Conservation (phyloP, 1,140 invertebrate species). For the Drosophila nebulosa region DNA sequence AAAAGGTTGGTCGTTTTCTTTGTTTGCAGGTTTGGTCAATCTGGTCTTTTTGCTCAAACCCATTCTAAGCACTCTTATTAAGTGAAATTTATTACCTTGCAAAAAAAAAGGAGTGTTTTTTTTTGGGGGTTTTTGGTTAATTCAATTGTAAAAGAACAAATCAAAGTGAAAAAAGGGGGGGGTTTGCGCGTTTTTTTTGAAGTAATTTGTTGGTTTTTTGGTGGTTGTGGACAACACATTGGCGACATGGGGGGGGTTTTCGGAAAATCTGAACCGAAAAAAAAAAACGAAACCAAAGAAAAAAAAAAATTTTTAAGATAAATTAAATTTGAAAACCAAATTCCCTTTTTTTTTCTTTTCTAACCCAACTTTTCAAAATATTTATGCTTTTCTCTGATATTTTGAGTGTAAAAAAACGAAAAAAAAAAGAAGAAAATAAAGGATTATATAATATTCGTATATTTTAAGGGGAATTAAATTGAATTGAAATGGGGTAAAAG, state of each 20-base stretch:
- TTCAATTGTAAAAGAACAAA: constrained; percentile 36
- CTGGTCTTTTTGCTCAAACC: too few relatives aligned
- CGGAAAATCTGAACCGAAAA: too few relatives aligned
- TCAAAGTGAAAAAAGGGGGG: background rate
- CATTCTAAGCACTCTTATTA: too few relatives aligned
- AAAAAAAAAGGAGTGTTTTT: too few relatives aligned
- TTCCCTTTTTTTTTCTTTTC: too few relatives aligned
- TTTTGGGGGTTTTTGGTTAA: constrained; percentile 12
- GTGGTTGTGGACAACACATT: too few relatives aligned
- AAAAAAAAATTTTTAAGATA: too few relatives aligned
- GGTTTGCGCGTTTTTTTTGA: constrained; percentile 6
- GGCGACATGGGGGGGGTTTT: too few relatives aligned
- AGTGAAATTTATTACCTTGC: background rate
- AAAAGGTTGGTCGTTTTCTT: too few relatives aligned
- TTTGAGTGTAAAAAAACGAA: constrained; percentile 9
- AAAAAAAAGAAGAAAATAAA: background rate
- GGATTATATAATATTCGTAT: constrained; percentile 7
- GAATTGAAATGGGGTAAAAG: constrained; percentile 3
- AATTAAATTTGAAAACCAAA: constrained; percentile 40
- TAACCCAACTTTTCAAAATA: too few relatives aligned
- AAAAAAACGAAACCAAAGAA: too few relatives aligned
- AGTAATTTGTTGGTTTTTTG: constrained; percentile 1
- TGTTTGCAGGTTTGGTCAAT: too few relatives aligned
- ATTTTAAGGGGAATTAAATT: constrained; percentile 53
- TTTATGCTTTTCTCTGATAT: constrained; percentile 39